Evolutionary conservation across 2,888 invertebrate species (phyloP).

Genomic region (Stomorhina lunata): DNA sequence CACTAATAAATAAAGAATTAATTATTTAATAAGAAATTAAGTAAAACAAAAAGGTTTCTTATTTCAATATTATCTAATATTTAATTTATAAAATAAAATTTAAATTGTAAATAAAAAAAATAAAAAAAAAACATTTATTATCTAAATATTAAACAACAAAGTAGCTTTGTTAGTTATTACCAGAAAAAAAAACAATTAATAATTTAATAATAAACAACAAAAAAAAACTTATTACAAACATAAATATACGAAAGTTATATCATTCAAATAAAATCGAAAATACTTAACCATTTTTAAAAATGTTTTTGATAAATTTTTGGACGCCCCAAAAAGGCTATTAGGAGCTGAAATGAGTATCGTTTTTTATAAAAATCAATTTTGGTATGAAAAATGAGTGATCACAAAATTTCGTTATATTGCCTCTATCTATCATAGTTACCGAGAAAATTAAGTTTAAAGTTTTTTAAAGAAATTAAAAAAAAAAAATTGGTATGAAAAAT

Average conservation of each 20-base stretch:
- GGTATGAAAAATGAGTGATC: no score
- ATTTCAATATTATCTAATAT: constrained; percentile 57
- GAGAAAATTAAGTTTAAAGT: no score
- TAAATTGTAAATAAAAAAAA: constrained; percentile 15
- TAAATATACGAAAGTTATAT: constrained; percentile 54
- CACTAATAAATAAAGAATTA: constrained; percentile 56
- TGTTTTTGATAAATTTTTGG: constrained; percentile 8
- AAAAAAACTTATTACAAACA: neutral
- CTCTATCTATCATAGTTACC: no score
- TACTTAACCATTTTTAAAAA: neutral
- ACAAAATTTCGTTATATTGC: no score
- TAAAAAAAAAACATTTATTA: constrained; percentile 36
- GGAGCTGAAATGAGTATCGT: no score
- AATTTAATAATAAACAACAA: neutral
- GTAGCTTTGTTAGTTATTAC: constrained; percentile 64
- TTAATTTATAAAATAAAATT: constrained; percentile 7
- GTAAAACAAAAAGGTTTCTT: constrained; percentile 59
- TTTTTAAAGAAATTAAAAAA: no score
- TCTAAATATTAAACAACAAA: constrained; percentile 43
- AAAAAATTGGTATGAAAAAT: no score
- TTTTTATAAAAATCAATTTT: no score
- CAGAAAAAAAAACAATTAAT: neutral
- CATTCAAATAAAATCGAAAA: neutral
- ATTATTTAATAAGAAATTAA: constrained; percentile 48
- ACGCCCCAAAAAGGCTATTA: no score